phyloP scores from a whole-genome alignment of 2,797 vertebrate genomes.

The Mormyrus hasselquistii region DNA sequence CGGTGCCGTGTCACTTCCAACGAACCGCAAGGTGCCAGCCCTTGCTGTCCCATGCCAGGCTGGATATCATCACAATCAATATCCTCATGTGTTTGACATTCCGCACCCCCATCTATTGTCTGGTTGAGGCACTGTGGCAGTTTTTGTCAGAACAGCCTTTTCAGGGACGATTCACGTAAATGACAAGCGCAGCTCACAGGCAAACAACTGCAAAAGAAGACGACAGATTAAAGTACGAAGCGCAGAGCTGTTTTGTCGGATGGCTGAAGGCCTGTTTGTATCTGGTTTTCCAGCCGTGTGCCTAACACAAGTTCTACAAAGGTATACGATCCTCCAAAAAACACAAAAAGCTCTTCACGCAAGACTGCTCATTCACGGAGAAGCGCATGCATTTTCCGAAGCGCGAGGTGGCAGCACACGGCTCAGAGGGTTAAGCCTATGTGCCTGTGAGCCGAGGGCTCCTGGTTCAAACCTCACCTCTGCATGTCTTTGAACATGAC shows the following conservation, averaged over 20 bases:
- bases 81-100: neutral
- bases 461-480: neutral
- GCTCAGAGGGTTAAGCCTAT: neutral
- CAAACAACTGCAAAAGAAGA: neutral
- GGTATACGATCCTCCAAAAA: neutral
- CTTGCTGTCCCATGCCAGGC: conserved; percentile 16
- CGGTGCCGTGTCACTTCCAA: neutral
- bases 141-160: conserved; percentile 13
- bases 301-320: neutral
- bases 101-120: neutral
- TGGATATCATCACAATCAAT: neutral
- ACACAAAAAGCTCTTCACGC: neutral
- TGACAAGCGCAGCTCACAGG: neutral
- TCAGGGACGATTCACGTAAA: neutral
- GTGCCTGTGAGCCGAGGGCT: neutral
- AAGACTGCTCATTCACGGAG: neutral
- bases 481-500: neutral
- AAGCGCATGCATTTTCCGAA: neutral
- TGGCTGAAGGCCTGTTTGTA: neutral
- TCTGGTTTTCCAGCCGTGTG: neutral
- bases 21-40: neutral
- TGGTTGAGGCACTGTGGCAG: neutral
- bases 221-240: neutral
- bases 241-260: neutral
- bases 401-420: neutral